A percentile compares a stretch with the other conserved stretches of the same genome.
These are phyloP conservation scores for Hemistola chrysoprasaria DNA, from an alignment of 2,888 invertebrate species.

Conservation along the genomic window DNA sequence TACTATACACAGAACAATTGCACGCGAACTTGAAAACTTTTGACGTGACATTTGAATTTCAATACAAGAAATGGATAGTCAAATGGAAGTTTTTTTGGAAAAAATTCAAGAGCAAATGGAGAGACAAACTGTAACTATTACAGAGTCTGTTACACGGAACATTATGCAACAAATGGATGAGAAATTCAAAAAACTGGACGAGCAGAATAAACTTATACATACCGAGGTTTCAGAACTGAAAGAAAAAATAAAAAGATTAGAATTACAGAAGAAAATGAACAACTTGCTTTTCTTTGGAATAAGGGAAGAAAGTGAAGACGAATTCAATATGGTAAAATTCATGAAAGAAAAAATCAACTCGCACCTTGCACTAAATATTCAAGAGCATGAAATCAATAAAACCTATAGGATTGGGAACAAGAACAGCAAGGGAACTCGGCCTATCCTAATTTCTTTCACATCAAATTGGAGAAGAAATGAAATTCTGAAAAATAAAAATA, in stretches of 20 bases:
- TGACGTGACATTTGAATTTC: too few species aligned
- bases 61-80: too few species aligned
- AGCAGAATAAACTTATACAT: background rate
- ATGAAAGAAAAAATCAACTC: slow-evolving; percentile 17
- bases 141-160: background rate
- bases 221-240: too few species aligned
- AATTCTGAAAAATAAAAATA: slow-evolving; percentile 15
- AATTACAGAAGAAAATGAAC: background rate
- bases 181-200: background rate
- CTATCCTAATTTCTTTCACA: slow-evolving; percentile 19
- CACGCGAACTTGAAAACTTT: too few species aligned
- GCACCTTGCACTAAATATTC: slow-evolving; percentile 13
- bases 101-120: slow-evolving; percentile 22
- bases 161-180: slow-evolving; percentile 1
- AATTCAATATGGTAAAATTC: slow-evolving; percentile 10
- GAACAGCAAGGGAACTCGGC: slow-evolving; percentile 14
- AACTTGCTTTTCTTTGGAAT: slow-evolving; percentile 4
- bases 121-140: slow-evolving; percentile 9
- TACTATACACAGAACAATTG: too few species aligned
- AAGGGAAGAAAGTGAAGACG: slow-evolving; percentile 13
- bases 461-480: slow-evolving; percentile 14
- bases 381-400: slow-evolving; percentile 20
- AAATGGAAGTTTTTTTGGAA: slow-evolving; percentile 15
- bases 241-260: background rate
- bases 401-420: slow-evolving; percentile 16